A percentile compares a stretch with the other conserved stretches of the same genome.
phyloP scores from a whole-genome alignment of 2,113 vertebrate species.

The Semnopithecus entellus region DNA sequence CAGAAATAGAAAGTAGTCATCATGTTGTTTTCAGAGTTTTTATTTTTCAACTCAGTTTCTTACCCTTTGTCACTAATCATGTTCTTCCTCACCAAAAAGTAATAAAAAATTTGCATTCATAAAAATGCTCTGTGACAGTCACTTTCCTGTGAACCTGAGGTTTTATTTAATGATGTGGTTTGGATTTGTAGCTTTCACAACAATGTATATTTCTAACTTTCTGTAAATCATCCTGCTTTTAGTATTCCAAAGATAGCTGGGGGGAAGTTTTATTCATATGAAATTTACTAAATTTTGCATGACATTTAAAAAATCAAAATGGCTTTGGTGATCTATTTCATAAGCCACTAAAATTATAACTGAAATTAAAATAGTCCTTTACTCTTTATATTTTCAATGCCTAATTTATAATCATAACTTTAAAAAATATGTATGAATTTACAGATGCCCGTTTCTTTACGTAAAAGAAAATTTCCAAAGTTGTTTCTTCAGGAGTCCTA shows the following conservation, averaged over 20 bases:
- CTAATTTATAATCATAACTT: background rate
- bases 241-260: background rate
- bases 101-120: background rate
- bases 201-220: background rate
- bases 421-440: background rate
- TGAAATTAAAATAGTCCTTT: background rate
- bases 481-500: background rate
- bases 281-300: background rate
- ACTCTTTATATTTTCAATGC: background rate
- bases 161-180: background rate
- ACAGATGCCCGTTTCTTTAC: background rate
- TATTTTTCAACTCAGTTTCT: conserved; percentile 29
- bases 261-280: background rate
- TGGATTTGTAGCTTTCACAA: background rate
- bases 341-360: background rate
- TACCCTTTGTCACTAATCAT: conserved; percentile 37
- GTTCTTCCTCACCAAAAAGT: conserved; percentile 26
- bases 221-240: background rate
- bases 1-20: conserved; percentile 55
- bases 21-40: conserved; percentile 10
- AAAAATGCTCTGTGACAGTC: conserved; percentile 4
- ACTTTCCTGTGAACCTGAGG: background rate
- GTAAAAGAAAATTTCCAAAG: background rate
- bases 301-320: background rate
- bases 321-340: background rate